phyloP scores from a whole-genome alignment of 2,797 vertebrate genomes.

The Psittacula derbiana region DNA sequence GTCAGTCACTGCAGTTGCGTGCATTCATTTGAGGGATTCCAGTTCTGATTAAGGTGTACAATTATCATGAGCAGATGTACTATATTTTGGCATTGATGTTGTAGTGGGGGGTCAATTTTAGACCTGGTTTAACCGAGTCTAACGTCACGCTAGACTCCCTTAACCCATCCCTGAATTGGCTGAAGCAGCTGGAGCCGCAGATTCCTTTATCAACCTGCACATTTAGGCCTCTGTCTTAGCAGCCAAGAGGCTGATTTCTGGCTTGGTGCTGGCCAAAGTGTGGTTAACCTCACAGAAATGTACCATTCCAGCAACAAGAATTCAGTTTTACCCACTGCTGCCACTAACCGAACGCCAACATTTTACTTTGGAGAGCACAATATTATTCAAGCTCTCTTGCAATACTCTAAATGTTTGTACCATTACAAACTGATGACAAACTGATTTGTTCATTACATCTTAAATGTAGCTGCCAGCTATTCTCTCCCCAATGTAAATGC shows the following conservation, averaged over 20 bases:
- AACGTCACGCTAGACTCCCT: background rate
- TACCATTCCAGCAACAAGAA: constrained; percentile 24
- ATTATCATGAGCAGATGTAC: background rate
- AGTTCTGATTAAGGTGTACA: background rate
- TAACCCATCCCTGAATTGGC: background rate
- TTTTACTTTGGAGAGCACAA: constrained; percentile 32
- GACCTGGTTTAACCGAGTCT: background rate
- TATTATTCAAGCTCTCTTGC: constrained; percentile 37
- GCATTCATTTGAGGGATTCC: background rate
- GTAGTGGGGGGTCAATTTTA: background rate
- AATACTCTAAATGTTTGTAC: constrained; percentile 19
- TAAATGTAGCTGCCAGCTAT: constrained; percentile 21
- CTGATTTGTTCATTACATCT: constrained; percentile 47
- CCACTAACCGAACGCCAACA: constrained; percentile 48
- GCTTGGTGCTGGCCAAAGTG: constrained; percentile 22
- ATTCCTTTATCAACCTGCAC: constrained; percentile 10
- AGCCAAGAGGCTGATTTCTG: constrained; percentile 8
- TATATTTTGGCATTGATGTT: background rate
- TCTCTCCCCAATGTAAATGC: background rate
- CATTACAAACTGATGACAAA: constrained; percentile 54
- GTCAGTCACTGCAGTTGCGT: background rate
- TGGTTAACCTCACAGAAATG: constrained; percentile 60
- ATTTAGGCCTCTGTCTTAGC: background rate
- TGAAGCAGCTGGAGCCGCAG: background rate
- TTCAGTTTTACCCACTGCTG: constrained; percentile 9